These are phyloP conservation scores for Physella acuta DNA, from an alignment of 1,140 invertebrate genomes.

Conservation along the genomic window DNA sequence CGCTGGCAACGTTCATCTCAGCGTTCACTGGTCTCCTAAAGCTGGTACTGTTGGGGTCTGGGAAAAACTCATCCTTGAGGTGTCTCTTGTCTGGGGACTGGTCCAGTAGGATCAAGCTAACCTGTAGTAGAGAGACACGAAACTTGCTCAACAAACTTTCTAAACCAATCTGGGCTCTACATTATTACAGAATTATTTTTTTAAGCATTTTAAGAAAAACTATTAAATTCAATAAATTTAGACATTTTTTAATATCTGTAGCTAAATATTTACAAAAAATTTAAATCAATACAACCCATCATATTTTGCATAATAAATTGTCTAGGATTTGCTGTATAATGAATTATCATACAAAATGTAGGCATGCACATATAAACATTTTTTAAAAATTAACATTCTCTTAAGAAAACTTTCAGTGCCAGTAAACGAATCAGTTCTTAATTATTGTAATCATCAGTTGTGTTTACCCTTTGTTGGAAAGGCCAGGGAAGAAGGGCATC, in stretches of 20 bases:
- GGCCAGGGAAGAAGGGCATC: conserved; percentile 54
- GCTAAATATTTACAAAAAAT: neutral
- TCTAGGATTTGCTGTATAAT: neutral
- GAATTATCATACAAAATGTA: neutral
- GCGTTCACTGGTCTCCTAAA: conserved; percentile 43
- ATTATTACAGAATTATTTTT: neutral
- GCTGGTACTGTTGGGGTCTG: conserved; percentile 42
- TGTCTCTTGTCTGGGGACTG: conserved; percentile 41
- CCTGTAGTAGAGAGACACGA: conserved; percentile 48
- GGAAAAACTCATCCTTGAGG: conserved; percentile 50
- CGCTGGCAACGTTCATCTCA: conserved; percentile 54
- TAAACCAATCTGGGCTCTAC: neutral
- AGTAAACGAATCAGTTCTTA: neutral
- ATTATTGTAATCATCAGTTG: neutral
- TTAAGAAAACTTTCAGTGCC: neutral
- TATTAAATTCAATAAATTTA: neutral
- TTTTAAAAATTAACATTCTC: neutral
- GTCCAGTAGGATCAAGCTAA: conserved; percentile 46
- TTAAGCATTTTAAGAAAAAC: neutral
- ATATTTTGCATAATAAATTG: neutral
- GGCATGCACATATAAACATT: neutral
- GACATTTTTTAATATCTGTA: too few relatives aligned
- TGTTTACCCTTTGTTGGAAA: conserved; percentile 51
- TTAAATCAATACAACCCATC: neutral
- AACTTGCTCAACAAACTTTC: neutral